Conservation (phyloP, 2,888 invertebrate species). For the Lasiommata megera region DNA sequence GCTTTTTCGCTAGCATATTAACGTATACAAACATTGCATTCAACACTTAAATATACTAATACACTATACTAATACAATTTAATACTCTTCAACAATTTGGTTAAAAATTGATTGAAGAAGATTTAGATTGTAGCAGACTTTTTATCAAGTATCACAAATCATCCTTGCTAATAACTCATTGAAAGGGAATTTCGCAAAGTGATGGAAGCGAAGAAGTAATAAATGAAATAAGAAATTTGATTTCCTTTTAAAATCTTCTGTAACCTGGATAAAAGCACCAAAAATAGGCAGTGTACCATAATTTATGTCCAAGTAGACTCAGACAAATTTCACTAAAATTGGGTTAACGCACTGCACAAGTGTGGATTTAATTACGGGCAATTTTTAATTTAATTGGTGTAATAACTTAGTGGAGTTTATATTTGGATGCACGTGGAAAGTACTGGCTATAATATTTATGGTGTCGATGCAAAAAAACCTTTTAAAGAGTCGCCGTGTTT, state of each 20-base stretch:
- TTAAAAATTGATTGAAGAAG: too few species aligned
- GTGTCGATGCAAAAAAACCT: not conserved
- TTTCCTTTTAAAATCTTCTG: not conserved
- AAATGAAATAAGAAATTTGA: too few species aligned
- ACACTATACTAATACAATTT: too few species aligned
- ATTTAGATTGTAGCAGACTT: too few species aligned
- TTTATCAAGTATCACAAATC: too few species aligned
- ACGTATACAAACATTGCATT: too few species aligned
- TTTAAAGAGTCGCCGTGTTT: not conserved
- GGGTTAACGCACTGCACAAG: slow-evolving; percentile 19
- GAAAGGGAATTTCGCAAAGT: too few species aligned
- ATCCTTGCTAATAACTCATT: too few species aligned
- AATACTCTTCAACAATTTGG: too few species aligned
- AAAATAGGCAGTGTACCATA: slow-evolving; percentile 27
- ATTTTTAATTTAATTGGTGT: slow-evolving; percentile 27
- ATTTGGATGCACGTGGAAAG: slow-evolving; percentile 19
- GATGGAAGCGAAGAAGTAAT: too few species aligned
- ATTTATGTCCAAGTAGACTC: slow-evolving; percentile 16
- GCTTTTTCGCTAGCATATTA: too few species aligned
- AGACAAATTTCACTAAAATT: slow-evolving; percentile 19
- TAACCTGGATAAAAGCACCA: not conserved
- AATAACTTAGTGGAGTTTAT: slow-evolving; percentile 27
- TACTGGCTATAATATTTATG: slow-evolving; percentile 12
- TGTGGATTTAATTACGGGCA: slow-evolving; percentile 20
- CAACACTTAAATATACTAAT: too few species aligned